A percentile compares a stretch with the other conserved stretches of the same genome.
These are phyloP conservation scores for Trogon surrucura DNA, from an alignment of 2,113 vertebrate genomes.

Conservation along the genomic window DNA sequence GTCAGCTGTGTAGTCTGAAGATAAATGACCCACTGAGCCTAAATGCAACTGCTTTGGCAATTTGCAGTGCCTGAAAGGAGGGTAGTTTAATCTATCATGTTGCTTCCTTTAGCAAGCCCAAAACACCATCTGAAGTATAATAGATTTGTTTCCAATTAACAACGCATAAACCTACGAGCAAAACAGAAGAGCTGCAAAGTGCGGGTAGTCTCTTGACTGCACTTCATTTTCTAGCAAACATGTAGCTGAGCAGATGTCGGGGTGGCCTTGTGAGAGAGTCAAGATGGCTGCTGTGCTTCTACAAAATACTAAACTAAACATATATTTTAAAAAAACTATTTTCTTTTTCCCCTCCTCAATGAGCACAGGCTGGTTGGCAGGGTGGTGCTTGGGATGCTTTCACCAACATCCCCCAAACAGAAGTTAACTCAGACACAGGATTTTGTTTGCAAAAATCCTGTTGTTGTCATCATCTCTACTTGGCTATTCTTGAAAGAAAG, in stretches of 20 bases:
- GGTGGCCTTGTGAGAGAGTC: background rate
- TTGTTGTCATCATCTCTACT: background rate
- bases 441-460: background rate
- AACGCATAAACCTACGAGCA: background rate
- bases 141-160: conserved; percentile 42
- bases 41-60: background rate
- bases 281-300: background rate
- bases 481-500: background rate
- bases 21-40: conserved; percentile 31
- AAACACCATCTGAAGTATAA: background rate
- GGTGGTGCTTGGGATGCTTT: background rate
- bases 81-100: background rate
- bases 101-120: conserved; percentile 7
- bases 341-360: background rate
- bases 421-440: background rate
- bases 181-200: background rate
- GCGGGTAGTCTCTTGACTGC: background rate
- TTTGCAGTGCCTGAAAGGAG: background rate
- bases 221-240: background rate
- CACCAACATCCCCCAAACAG: background rate
- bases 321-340: background rate
- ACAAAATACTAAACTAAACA: background rate
- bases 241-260: background rate
- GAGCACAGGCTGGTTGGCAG: background rate
- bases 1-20: conserved; percentile 54